Base-by-base conservation (phyloP, 2,888 invertebrate genomes). In the Phorcus lineatus region DNA sequence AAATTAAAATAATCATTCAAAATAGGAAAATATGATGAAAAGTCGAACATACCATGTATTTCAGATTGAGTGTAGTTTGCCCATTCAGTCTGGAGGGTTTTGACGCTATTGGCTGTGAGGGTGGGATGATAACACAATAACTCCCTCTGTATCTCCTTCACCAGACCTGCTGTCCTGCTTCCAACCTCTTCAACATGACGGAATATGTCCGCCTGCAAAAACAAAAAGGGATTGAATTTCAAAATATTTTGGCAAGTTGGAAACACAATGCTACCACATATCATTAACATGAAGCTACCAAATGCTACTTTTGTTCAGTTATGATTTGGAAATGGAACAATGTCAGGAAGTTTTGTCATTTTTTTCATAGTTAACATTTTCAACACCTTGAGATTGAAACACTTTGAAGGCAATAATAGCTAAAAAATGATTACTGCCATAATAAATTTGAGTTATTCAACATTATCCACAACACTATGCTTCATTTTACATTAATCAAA, bases 171-270 rank as follows among this genome's bases (percentile, higher is more conserved):
- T 24, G 95, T 81, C 13, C 84, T 79, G 4, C 22, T 54, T 24
- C 86, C 84, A 17, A 88, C 78, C 86, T 95, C 95, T 88, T 96
- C 96, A 67, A 97, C 94, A 91, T 96, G 86, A 13, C 85, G 84
- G 74, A 84, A 83, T 13, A 84, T 47, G 53, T 87, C 87, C 57
- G 83, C 80, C 87, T 87, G 79, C 54, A 28, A 70, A 67, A 16
- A 67, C 1, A 67, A 31, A 17, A 24, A 7, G 4, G 47, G 47
- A 17, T 19, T 9, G 11, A 55, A 55, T 55, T n/a, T 19, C 6
- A 19, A 57, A 57, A 57, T 57, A 24, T 24, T 24, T n/a, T 22
- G 24, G 57, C 55, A 55, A 57, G 9, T 31, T 11, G 7, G 16
- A 31, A 16, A 67, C 19, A 28, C n/a, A 31, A 19, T 16, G 28